Conservation (phyloP, 2,797 vertebrate genomes). For the Morus bassanus region DNA sequence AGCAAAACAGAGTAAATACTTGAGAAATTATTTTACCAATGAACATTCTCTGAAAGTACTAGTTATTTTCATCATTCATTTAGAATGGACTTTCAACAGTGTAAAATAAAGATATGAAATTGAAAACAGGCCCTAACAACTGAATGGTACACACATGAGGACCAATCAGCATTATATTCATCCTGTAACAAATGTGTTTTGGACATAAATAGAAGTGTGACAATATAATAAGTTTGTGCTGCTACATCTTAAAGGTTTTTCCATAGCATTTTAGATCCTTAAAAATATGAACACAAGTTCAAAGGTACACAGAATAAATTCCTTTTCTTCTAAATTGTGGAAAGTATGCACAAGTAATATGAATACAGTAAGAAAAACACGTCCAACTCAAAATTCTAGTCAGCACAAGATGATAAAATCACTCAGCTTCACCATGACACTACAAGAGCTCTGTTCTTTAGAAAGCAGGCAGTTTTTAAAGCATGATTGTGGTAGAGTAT, state of each 20-base stretch:
- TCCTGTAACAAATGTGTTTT: not conserved
- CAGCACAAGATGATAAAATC: not conserved
- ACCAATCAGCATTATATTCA: not conserved
- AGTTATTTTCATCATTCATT: slow-evolving; percentile 9
- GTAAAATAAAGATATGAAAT: not conserved
- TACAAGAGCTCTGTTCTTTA: not conserved
- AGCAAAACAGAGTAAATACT: slow-evolving; percentile 1
- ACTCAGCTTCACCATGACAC: not conserved
- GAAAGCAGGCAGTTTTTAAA: not conserved
- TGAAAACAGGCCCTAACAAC: slow-evolving; percentile 40
- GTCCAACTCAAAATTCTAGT: not conserved
- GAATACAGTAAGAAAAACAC: not conserved
- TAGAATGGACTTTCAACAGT: slow-evolving; percentile 39
- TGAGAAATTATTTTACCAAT: not conserved
- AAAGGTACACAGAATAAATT: not conserved
- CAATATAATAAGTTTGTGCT: not conserved
- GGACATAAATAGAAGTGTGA: not conserved
- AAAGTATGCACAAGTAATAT: not conserved
- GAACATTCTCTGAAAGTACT: not conserved
- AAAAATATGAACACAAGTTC: not conserved
- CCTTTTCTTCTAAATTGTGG: not conserved
- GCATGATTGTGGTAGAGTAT: not conserved
- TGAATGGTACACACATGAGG: not conserved
- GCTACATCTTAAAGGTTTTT: not conserved
- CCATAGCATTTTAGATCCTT: not conserved